Base-by-base conservation (phyloP, 2,888 invertebrate genomes). In the Caenorhabditis sp. region DNA sequence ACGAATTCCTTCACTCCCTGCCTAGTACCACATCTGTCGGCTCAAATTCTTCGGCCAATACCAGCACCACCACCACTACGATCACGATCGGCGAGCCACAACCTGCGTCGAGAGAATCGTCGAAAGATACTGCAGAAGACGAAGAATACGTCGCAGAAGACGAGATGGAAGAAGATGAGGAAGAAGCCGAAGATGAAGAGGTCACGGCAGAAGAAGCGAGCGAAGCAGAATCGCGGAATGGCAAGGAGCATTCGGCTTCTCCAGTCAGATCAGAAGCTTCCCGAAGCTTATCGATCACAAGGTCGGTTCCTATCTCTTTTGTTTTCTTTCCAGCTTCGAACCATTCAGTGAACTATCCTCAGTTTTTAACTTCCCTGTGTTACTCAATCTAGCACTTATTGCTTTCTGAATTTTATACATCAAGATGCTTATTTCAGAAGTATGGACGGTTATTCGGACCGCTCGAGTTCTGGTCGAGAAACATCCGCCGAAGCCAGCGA, bases 1-100 rank as follows among this genome's bases (percentile, higher is more conserved):
- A 85, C 61, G 85, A 85, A 28, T 79, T 76, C 51, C 20, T 85
- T 1, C 80, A 82, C 77, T 68, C 72, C 2, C 32, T 56, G 28
- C 70, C 80, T 28, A 44, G 60, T 20, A 64, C 64, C 28, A 24
- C 50, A 13, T 67, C 74, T 1, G 28, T 61, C 32, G 70, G 71
- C 24, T 71, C 74, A 8, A 40, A 53, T 0, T 50, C 60, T 2
- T 62, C 77, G n/a, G 44, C 77, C 61, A 64, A 64, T 62, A 62
- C 53, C 9, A 56, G 24, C 32, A 37, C 79, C n/a, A 67, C 61
- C 28, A 51, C 78, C 15, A 78, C 70, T 9, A 70, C 65, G 0
- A 68, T 72, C 35, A 35, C 28, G 15, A 70, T 65, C 47, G 72
- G 55, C 9, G 67, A 20, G 18, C 28, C 53, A 5, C 32, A 22